These are phyloP conservation scores for Yponomeuta sedellus DNA, from an alignment of 2,888 invertebrate genomes.

Conservation along the genomic window DNA sequence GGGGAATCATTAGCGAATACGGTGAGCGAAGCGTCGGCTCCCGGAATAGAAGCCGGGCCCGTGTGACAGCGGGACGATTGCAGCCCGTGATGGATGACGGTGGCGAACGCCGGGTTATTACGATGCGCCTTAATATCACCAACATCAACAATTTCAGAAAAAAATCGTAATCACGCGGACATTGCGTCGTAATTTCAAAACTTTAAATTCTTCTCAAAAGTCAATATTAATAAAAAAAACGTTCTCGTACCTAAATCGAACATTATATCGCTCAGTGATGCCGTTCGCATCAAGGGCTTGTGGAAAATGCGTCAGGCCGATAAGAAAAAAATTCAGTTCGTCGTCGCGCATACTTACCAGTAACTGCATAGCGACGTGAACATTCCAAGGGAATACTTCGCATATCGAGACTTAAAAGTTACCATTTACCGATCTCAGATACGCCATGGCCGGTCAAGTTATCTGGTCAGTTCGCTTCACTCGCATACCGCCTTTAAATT, in stretches of 20 bases:
- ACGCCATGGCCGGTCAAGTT: constrained; percentile 70
- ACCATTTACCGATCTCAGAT: constrained; percentile 76
- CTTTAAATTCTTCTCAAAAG: background rate
- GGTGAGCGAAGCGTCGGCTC: constrained; percentile 46
- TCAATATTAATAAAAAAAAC: background rate
- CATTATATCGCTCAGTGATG: constrained; percentile 28
- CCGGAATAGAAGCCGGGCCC: constrained; percentile 56
- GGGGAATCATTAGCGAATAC: constrained; percentile 70
- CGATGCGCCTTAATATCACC: constrained; percentile 8
- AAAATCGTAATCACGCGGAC: constrained; percentile 8
- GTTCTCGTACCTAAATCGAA: constrained; percentile 26
- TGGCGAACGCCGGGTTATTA: constrained; percentile 23
- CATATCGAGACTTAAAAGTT: constrained; percentile 71
- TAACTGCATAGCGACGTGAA: constrained; percentile 64
- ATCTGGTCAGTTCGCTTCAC: constrained; percentile 71
- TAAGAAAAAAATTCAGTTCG: constrained; percentile 75
- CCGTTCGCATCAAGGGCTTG: constrained; percentile 65
- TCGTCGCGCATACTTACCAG: constrained; percentile 67
- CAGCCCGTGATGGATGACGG: constrained; percentile 69
- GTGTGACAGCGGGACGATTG: constrained; percentile 68
- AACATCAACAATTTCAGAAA: constrained; percentile 7
- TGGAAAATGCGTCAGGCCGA: constrained; percentile 70
- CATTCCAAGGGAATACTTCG: constrained; percentile 69
- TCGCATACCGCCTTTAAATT: constrained; percentile 66
- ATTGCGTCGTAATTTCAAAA: background rate